These are phyloP conservation scores for Halictus rubicundus DNA, from an alignment of 1,140 invertebrate genomes.

Conservation along the genomic window DNA sequence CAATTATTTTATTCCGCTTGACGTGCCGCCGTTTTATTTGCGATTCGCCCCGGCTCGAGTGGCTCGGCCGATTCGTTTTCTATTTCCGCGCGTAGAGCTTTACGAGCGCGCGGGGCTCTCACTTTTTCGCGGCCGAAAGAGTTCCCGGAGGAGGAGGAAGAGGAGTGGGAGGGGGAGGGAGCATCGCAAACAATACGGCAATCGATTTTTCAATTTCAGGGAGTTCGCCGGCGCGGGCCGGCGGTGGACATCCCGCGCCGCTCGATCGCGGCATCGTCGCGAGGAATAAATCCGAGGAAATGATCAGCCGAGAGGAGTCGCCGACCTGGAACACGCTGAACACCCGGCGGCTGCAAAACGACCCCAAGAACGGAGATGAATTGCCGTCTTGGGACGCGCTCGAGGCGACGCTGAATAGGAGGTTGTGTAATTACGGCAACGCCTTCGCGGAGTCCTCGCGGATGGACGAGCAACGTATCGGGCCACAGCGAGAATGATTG, in stretches of 20 bases:
- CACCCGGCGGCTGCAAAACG: conserved; percentile 44
- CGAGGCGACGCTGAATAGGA: conserved; percentile 66
- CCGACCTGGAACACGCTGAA: conserved; percentile 64
- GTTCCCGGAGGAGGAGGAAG: background rate
- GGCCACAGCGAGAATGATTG: background rate
- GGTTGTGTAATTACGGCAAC: conserved; percentile 61
- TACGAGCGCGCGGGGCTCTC: background rate
- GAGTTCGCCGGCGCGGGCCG: conserved; percentile 60
- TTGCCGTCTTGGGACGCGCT: conserved; percentile 69
- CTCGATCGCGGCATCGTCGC: conserved; percentile 51
- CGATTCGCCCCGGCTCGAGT: background rate
- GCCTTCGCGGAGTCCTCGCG: conserved; percentile 10
- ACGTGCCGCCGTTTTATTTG: background rate
- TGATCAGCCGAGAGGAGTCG: conserved; percentile 67
- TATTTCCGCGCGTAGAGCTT: background rate
- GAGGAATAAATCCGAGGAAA: conserved; percentile 62
- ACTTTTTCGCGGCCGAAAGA: background rate
- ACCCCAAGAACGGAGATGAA: conserved; percentile 52
- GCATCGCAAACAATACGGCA: conserved; percentile 18
- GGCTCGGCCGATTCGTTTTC: conserved; percentile 2
- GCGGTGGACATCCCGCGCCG: conserved; percentile 49
- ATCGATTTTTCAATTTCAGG: conserved; percentile 47
- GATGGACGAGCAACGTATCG: conserved; percentile 9
- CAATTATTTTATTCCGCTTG: conserved; percentile 12
- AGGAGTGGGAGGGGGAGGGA: background rate